Conservation (phyloP, 2,113 vertebrate genomes). For the Antennarius striatus region DNA sequence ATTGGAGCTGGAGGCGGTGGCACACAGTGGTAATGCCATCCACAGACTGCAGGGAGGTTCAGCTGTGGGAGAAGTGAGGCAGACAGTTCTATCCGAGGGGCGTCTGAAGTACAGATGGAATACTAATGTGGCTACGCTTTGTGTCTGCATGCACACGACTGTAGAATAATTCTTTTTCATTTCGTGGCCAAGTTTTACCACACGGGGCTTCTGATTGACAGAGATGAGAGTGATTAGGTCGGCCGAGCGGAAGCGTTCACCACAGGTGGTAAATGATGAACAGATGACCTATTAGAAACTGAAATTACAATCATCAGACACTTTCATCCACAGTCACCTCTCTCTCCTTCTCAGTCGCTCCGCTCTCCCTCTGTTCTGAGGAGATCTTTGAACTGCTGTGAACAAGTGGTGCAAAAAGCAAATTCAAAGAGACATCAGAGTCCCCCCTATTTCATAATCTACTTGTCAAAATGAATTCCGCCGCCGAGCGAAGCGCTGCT, state of each 20-base stretch:
- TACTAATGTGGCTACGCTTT: conserved; percentile 41
- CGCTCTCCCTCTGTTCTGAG: conserved; percentile 19
- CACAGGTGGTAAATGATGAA: conserved; percentile 50
- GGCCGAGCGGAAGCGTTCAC: conserved; percentile 2
- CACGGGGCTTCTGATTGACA: background rate
- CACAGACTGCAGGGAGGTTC: conserved; percentile 39
- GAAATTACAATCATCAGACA: conserved; percentile 45
- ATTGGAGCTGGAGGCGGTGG: conserved; percentile 24
- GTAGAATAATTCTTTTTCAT: too few species aligned
- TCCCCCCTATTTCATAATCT: conserved; percentile 50
- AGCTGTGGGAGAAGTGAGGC: conserved; percentile 49
- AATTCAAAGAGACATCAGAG: conserved; percentile 38
- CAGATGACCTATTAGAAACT: conserved; percentile 28
- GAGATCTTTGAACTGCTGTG: conserved; percentile 43
- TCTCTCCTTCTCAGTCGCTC: conserved; percentile 6
- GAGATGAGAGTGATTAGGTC: conserved; percentile 17
- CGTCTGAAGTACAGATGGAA: conserved; percentile 52
- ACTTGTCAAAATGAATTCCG: conserved; percentile 63
- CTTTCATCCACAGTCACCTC: conserved; percentile 11
- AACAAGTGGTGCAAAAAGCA: too few species aligned
- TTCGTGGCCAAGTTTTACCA: background rate
- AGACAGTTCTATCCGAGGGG: conserved; percentile 41
- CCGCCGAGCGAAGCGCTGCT: conserved; percentile 36
- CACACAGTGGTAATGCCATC: conserved; percentile 32
- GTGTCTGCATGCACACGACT: conserved; percentile 12